These are phyloP conservation scores for Danaus chrysippus DNA, from an alignment of 2,888 invertebrate genomes.

Conservation along the genomic window DNA sequence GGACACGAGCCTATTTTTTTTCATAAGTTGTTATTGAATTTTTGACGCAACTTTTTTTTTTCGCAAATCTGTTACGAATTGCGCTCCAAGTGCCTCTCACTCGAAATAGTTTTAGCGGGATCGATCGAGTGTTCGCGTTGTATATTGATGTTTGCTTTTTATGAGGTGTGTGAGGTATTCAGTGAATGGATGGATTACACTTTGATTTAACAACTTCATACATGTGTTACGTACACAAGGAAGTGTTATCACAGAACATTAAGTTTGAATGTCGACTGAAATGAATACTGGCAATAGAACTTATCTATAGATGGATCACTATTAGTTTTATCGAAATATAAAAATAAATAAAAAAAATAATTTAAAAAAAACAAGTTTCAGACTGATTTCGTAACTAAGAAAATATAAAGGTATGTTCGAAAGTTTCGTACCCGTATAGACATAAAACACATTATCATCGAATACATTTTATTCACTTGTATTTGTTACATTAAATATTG, in stretches of 20 bases:
- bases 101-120: constrained; percentile 30
- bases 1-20: constrained; percentile 41
- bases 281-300: no score
- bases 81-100: constrained; percentile 32
- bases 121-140: constrained; percentile 20
- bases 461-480: no score
- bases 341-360: no score
- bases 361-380: no score
- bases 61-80: constrained; percentile 34
- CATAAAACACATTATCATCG: no score
- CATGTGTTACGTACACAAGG: background rate
- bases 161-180: constrained; percentile 4
- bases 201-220: constrained; percentile 4
- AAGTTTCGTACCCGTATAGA: no score
- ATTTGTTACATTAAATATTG: no score
- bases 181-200: constrained; percentile 7
- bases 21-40: constrained; percentile 48
- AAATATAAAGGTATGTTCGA: no score
- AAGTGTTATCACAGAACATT: background rate
- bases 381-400: no score
- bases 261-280: no score
- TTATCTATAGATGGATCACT: no score
- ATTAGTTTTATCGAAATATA: no score
- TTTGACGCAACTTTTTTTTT: constrained; percentile 43
- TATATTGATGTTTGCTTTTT: constrained; percentile 9